A percentile compares a stretch with the other conserved stretches of the same genome.
These are phyloP conservation scores for Psephotus haematonotus DNA, from an alignment of 2,113 vertebrate species.

Conservation along the genomic window DNA sequence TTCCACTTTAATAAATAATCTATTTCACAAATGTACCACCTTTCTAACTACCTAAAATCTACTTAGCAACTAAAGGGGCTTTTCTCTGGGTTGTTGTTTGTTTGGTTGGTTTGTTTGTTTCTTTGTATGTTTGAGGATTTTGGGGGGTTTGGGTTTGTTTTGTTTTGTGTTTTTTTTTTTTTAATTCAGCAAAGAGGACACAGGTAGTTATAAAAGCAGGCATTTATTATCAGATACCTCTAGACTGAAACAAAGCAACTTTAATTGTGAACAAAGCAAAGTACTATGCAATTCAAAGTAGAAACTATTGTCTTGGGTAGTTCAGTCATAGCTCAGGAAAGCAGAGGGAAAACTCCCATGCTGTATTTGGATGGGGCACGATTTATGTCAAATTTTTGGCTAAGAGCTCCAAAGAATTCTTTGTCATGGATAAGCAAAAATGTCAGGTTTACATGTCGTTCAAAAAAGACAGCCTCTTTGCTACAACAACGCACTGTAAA, in stretches of 20 bases:
- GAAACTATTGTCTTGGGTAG: background rate
- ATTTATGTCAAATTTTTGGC: background rate
- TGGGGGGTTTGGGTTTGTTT: background rate
- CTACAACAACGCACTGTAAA: background rate
- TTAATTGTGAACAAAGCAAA: background rate
- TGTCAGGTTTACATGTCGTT: background rate
- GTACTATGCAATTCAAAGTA: background rate
- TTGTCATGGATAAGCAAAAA: background rate
- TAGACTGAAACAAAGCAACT: background rate
- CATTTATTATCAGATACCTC: background rate
- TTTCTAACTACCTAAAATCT: background rate
- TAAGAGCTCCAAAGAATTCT: background rate
- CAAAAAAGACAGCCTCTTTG: background rate
- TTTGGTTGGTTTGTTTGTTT: background rate
- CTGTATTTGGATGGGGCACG: background rate
- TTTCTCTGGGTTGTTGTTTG: background rate
- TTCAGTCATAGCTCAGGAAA: background rate
- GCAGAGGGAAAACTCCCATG: background rate
- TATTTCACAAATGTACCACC: background rate
- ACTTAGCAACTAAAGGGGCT: fast-evolving
- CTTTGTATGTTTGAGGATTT: background rate
- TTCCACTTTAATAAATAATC: background rate
- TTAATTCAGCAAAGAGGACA: background rate
- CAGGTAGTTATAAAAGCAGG: background rate
- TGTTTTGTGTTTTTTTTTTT: background rate